phyloP scores from a whole-genome alignment of 2,113 vertebrate species.

The Clupea harengus region DNA sequence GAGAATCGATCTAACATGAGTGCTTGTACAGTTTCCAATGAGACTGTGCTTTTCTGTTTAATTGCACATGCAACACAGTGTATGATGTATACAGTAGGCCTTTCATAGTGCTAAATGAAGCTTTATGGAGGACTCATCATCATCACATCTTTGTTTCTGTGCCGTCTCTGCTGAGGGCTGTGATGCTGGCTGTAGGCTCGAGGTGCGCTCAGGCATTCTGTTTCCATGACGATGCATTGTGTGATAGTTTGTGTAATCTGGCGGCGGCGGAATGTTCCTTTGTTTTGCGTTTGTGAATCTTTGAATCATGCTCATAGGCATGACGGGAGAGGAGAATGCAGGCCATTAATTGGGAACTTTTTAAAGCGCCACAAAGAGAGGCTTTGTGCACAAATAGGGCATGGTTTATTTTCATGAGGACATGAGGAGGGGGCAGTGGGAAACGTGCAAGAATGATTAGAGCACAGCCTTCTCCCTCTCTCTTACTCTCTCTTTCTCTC shows the following conservation, averaged over 20 bases:
- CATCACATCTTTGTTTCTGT: not conserved
- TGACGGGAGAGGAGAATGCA: conserved; percentile 45
- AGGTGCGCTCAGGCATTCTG: conserved; percentile 15
- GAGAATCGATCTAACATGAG: no score
- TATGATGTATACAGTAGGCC: not conserved
- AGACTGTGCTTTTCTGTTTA: not conserved
- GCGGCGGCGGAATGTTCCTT: conserved; percentile 47
- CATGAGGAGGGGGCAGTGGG: conserved; percentile 37
- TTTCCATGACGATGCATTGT: conserved; percentile 19
- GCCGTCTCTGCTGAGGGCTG: not conserved
- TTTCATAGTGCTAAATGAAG: not conserved
- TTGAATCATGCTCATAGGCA: conserved; percentile 28
- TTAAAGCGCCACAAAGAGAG: conserved; percentile 60
- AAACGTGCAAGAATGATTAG: conserved; percentile 33
- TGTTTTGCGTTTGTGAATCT: conserved; percentile 47
- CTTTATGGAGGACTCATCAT: not conserved
- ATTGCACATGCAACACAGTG: not conserved
- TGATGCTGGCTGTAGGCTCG: conserved; percentile 10
- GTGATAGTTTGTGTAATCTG: conserved; percentile 38
- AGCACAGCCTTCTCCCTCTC: not conserved
- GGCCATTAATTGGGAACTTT: conserved; percentile 64
- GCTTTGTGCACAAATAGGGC: conserved; percentile 70
- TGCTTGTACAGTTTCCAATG: not conserved
- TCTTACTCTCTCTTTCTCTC: not conserved
- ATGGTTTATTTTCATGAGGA: conserved; percentile 50